Evolutionary conservation across 2,888 invertebrate species (phyloP).

Genomic region (Napeogenes sylphis): DNA sequence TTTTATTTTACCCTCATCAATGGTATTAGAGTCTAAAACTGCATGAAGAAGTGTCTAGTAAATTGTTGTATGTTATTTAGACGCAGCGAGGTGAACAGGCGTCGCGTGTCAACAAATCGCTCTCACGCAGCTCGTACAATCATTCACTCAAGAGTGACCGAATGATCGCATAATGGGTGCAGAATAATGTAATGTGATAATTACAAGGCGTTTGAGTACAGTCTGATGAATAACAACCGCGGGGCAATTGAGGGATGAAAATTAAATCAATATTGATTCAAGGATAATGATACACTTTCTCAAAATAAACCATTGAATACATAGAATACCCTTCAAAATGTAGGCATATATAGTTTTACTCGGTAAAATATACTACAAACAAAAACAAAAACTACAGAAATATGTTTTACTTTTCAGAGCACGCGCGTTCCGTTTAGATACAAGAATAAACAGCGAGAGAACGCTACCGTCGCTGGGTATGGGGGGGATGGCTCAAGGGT

Average conservation of each 20-base stretch:
- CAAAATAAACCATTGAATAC: too few relatives aligned
- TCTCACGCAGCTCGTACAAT: slow-evolving; percentile 39
- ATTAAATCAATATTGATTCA: background rate
- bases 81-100: slow-evolving; percentile 33
- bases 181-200: slow-evolving; percentile 38
- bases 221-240: slow-evolving; percentile 30
- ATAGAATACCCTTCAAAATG: too few relatives aligned
- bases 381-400: too few relatives aligned
- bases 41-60: background rate
- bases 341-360: too few relatives aligned
- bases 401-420: slow-evolving; percentile 33
- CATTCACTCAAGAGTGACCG: slow-evolving; percentile 32
- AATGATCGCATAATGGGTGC: slow-evolving; percentile 33
- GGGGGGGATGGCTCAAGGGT: slow-evolving; percentile 29
- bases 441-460: slow-evolving; percentile 65
- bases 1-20: slow-evolving; percentile 2
- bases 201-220: slow-evolving; percentile 32
- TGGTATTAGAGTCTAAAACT: slow-evolving; percentile 14
- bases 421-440: slow-evolving; percentile 55
- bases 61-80: slow-evolving; percentile 20
- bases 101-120: slow-evolving; percentile 42
- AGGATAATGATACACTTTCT: background rate
- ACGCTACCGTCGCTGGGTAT: slow-evolving; percentile 46
- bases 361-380: too few relatives aligned
- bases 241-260: slow-evolving; percentile 10